Percentiles rank a stretch among this genome's conserved stretches.
Conservation (phyloP, 2,888 invertebrate species). For the Leptarthrus brevirostris region DNA sequence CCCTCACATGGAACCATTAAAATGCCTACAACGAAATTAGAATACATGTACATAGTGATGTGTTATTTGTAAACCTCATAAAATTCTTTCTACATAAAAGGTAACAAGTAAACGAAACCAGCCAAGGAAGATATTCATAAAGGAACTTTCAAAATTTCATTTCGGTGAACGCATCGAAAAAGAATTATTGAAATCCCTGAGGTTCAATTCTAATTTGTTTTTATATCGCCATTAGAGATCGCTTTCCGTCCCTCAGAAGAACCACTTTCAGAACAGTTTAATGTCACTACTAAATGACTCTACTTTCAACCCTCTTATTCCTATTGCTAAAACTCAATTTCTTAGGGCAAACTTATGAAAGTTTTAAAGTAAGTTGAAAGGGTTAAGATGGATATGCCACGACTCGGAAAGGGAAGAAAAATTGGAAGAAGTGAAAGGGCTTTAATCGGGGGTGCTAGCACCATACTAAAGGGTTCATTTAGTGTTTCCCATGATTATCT, state of each 20-base stretch:
- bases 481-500: neutral
- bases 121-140: no score
- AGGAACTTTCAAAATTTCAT: no score
- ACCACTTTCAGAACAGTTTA: neutral
- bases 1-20: no score
- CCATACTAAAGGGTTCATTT: conserved; percentile 10
- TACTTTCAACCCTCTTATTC: conserved; percentile 4
- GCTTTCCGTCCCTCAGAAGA: neutral
- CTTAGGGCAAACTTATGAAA: conserved; percentile 17
- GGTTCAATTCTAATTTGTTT: neutral
- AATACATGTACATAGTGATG: no score
- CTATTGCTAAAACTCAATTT: conserved; percentile 6
- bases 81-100: no score
- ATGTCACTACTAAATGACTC: conserved; percentile 5
- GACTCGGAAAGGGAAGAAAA: neutral
- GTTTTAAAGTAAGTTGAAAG: conserved; percentile 9
- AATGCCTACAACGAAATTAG: no score
- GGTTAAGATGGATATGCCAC: neutral
- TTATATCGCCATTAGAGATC: neutral
- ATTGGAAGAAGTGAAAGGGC: neutral
- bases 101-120: no score
- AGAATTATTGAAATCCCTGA: neutral
- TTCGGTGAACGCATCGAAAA: neutral
- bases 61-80: no score
- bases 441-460: neutral